phyloP scores from a whole-genome alignment of 2,888 invertebrate species.

The Anthophora plumipes region DNA sequence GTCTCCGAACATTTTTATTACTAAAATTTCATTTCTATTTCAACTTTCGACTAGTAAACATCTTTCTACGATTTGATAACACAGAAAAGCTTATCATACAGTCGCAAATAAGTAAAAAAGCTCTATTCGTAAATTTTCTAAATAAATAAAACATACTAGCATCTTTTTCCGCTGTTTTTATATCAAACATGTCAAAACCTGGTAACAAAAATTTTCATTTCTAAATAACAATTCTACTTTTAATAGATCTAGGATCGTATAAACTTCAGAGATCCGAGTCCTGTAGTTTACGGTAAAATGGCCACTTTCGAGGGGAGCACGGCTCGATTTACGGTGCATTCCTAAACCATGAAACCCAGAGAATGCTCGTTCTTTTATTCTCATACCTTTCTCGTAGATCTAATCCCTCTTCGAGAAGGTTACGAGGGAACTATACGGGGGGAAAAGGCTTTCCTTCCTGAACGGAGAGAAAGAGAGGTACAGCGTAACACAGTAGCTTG shows the following conservation, averaged over 20 bases:
- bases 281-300: conserved; percentile 50
- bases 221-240: not conserved
- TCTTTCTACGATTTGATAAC: no score
- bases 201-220: not conserved
- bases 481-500: conserved; percentile 24
- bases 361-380: conserved; percentile 71
- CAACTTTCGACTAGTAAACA: no score
- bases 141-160: no score
- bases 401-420: conserved; percentile 2
- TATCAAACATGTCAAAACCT: not conserved
- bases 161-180: no score
- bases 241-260: not conserved
- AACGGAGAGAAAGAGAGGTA: not conserved
- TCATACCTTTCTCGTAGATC: conserved; percentile 11
- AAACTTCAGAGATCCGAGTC: conserved; percentile 35
- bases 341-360: conserved; percentile 77
- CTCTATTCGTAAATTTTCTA: no score
- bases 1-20: no score
- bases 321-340: conserved; percentile 63
- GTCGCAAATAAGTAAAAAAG: no score
- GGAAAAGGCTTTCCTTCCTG: not conserved
- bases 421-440: not conserved
- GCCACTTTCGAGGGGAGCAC: conserved; percentile 52
- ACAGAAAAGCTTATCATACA: no score
- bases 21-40: no score